phyloP scores from a whole-genome alignment of 1,140 invertebrate species.

The Musca domestica region DNA sequence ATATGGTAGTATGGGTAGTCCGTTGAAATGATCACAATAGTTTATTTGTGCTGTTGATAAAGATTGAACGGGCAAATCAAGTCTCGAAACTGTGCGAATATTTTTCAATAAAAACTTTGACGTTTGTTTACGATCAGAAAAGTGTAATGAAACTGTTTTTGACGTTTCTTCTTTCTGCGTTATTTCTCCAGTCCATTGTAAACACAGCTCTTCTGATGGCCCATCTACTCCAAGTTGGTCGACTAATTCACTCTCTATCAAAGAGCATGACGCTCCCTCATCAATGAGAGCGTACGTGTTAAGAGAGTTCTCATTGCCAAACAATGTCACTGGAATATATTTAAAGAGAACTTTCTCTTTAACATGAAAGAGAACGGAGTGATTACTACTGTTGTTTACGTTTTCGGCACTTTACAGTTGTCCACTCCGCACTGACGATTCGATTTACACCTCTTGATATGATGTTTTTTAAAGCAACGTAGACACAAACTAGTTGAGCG shows the following conservation, averaged over 20 bases:
- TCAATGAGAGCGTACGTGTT: constrained; percentile 14
- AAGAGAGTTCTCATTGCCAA: background rate
- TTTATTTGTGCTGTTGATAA: background rate
- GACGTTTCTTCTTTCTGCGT: background rate
- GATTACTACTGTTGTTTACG: background rate
- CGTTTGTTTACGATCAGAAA: background rate
- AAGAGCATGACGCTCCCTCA: background rate
- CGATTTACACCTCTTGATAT: too few relatives aligned
- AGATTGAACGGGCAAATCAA: constrained; percentile 17
- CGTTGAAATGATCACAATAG: background rate
- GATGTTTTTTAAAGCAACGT: too few relatives aligned
- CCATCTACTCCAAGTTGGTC: constrained; percentile 1
- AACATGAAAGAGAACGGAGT: too few relatives aligned
- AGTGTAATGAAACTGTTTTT: background rate
- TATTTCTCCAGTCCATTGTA: constrained; percentile 14
- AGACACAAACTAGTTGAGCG: background rate
- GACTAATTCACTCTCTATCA: background rate
- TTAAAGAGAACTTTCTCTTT: too few relatives aligned
- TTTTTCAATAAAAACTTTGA: background rate
- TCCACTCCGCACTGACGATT: too few relatives aligned
- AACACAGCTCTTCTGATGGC: constrained; percentile 7
- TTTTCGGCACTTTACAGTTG: background rate
- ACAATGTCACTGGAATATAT: background rate
- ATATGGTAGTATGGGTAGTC: background rate
- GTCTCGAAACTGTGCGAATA: background rate